Conservation (phyloP, 2,113 vertebrate species). For the Halcyon malimbica region DNA sequence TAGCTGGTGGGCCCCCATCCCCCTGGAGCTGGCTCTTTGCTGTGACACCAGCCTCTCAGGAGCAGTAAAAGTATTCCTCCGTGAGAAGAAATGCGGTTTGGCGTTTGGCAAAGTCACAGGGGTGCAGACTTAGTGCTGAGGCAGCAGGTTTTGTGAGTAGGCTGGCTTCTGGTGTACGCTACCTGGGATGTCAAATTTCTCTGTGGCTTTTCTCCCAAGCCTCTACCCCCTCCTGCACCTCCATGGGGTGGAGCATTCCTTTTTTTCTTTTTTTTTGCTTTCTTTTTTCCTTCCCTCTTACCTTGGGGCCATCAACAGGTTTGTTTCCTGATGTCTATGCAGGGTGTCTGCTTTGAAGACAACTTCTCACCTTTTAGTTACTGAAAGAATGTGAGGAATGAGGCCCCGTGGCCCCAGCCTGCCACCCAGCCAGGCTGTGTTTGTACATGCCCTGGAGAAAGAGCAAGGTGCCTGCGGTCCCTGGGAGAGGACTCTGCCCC, state of each 20-base stretch:
- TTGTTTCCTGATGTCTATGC: slow-evolving; percentile 30
- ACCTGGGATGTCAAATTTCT: background rate
- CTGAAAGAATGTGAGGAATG: slow-evolving; percentile 64
- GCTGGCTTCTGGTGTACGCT: background rate
- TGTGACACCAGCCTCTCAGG: background rate
- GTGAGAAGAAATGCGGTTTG: background rate
- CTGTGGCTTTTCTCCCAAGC: background rate
- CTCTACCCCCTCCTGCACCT: background rate
- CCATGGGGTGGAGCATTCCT: background rate
- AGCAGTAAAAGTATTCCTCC: background rate
- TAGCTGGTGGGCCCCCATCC: background rate
- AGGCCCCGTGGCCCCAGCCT: background rate
- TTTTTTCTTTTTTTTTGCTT: background rate
- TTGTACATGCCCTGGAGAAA: background rate
- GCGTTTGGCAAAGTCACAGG: background rate
- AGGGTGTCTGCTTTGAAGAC: slow-evolving; percentile 29
- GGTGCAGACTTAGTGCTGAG: background rate
- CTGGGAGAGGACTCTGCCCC: background rate
- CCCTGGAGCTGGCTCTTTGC: background rate
- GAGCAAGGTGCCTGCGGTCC: background rate
- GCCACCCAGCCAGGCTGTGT: background rate
- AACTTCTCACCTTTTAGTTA: slow-evolving; percentile 48
- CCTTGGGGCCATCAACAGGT: slow-evolving; percentile 9
- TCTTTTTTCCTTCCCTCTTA: background rate
- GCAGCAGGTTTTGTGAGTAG: background rate